These are phyloP conservation scores for Promerops cafer DNA, from an alignment of 2,113 vertebrate species.

Conservation along the genomic window DNA sequence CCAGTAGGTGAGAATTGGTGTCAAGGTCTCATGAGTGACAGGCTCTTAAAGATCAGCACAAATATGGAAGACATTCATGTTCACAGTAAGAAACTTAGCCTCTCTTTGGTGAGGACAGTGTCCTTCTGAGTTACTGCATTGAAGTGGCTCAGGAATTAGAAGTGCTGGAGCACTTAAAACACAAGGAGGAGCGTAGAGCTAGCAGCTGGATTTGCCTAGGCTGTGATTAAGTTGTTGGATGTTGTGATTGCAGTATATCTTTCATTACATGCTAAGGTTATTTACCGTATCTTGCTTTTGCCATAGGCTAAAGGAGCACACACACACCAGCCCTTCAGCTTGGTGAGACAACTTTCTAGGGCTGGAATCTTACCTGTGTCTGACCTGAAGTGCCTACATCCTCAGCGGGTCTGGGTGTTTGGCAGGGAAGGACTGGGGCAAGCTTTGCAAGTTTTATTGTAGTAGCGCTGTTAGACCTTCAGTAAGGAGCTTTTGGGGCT, in stretches of 20 bases:
- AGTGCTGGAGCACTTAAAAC: background rate
- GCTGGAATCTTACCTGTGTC: background rate
- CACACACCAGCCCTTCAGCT: background rate
- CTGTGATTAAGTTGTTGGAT: background rate
- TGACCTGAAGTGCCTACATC: background rate
- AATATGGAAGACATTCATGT: background rate
- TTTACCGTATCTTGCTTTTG: background rate
- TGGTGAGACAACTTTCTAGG: background rate
- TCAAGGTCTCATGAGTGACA: background rate
- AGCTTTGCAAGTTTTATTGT: background rate
- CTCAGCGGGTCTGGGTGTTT: background rate
- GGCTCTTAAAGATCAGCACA: background rate
- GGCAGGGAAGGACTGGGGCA: background rate
- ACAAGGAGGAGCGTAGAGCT: background rate
- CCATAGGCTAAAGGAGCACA: background rate
- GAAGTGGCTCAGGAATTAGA: background rate
- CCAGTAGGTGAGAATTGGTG: background rate
- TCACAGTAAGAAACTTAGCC: background rate
- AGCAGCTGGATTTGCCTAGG: background rate
- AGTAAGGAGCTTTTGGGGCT: background rate
- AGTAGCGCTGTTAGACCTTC: background rate
- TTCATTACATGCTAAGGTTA: background rate
- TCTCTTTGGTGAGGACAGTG: background rate
- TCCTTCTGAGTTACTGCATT: background rate
- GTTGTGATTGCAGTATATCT: background rate